A percentile compares a stretch with the other conserved stretches of the same genome.
Evolutionary conservation across 2,888 invertebrate genomes (phyloP).

Genomic region (Zaprionus lineosus): DNA sequence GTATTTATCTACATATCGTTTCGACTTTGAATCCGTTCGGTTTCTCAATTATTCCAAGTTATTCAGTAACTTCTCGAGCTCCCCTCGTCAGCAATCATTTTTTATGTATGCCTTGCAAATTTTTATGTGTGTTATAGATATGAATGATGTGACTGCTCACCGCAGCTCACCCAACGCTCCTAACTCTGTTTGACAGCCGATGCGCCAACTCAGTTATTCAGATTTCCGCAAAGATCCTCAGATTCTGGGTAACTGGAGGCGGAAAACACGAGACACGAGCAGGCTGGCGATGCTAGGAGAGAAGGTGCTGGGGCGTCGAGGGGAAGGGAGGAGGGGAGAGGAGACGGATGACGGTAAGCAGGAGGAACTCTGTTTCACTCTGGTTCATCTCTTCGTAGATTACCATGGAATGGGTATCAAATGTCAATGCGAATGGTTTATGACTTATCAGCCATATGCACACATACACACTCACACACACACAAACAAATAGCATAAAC

Average conservation of each 20-base stretch:
- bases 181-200: slow-evolving; percentile 15
- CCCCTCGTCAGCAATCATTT: slow-evolving; percentile 22
- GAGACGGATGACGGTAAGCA: too few relatives aligned
- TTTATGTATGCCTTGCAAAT: slow-evolving; percentile 57
- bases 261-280: too few relatives aligned
- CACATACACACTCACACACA: too few relatives aligned
- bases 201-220: slow-evolving; percentile 34
- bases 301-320: too few relatives aligned
- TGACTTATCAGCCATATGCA: slow-evolving; percentile 55
- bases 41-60: slow-evolving; percentile 13
- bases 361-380: too few relatives aligned
- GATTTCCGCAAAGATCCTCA: slow-evolving; percentile 38
- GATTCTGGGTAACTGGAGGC: too few relatives aligned
- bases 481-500: too few relatives aligned
- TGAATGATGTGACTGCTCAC: slow-evolving; percentile 9
- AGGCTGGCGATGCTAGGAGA: too few relatives aligned
- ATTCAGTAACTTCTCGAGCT: slow-evolving; percentile 16
- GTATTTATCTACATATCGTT: neutral
- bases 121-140: slow-evolving; percentile 37
- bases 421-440: slow-evolving; percentile 61
- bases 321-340: too few relatives aligned
- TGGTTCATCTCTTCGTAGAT: too few relatives aligned
- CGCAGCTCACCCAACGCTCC: slow-evolving; percentile 44
- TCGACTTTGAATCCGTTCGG: neutral
- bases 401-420: slow-evolving; percentile 45